These are phyloP conservation scores for Eumerus sabulonum DNA, from an alignment of 2,888 invertebrate species.

Conservation along the genomic window DNA sequence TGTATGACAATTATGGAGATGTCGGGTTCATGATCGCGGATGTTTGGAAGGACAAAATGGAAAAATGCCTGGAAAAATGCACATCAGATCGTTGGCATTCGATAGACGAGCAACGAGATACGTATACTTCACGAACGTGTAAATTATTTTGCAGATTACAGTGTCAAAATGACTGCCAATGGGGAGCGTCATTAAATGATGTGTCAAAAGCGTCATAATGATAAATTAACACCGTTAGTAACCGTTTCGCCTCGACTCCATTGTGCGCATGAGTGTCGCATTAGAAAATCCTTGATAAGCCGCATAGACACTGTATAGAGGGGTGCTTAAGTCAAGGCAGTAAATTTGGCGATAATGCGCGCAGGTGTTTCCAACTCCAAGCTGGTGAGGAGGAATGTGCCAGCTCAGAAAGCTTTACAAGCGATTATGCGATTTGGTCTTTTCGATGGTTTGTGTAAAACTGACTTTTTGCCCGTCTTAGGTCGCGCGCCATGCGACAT, in stretches of 20 bases:
- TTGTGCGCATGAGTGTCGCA: not conserved
- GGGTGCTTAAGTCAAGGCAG: slow-evolving; percentile 43
- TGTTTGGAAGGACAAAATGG: too few relatives aligned
- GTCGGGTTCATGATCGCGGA: not conserved
- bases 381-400: slow-evolving; percentile 19
- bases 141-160: too few relatives aligned
- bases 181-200: slow-evolving; percentile 24
- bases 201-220: slow-evolving; percentile 56
- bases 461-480: slow-evolving; percentile 29
- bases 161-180: slow-evolving; percentile 21
- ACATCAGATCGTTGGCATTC: too few relatives aligned
- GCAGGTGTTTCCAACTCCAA: slow-evolving; percentile 62
- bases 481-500: slow-evolving; percentile 36
- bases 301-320: slow-evolving; percentile 38
- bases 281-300: slow-evolving; percentile 56
- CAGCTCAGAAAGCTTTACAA: slow-evolving; percentile 43
- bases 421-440: slow-evolving; percentile 39
- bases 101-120: too few relatives aligned
- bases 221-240: slow-evolving; percentile 41
- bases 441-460: not conserved
- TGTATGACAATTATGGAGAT: not conserved
- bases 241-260: slow-evolving; percentile 12
- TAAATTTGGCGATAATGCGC: slow-evolving; percentile 61
- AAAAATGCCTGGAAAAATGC: too few relatives aligned
- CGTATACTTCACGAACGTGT: too few relatives aligned